Base-by-base conservation (phyloP, 2,113 vertebrate genomes). In the Microcebus ravelobensis region DNA sequence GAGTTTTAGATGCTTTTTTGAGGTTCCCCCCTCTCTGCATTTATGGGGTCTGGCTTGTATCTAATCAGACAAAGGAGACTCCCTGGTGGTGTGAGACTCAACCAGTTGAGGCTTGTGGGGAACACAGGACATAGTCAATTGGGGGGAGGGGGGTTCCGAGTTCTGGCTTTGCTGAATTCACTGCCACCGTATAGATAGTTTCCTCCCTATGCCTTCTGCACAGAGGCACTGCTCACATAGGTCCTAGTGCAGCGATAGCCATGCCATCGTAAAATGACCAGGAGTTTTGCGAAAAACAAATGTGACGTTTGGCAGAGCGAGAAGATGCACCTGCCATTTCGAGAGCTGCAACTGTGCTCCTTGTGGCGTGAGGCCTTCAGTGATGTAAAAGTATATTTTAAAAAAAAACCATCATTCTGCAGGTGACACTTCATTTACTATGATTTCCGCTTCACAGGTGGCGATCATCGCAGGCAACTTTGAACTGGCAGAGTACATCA, bases 401-500 rank as follows among this genome's bases (percentile, higher is more conserved):
- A 52, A 55, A 17, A 76, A 31, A 81, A 34, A 45, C 25, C 23
- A 0, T 0, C 0, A 21, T 1, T 21, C 18, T 3, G 34, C n/a
- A 0, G 21, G 36, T 23, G 20, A 8, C n/a, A 1, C 77, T 87
- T 97, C 96, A 98, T 86, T 79, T 79, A 93, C 8, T 82, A 20
- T 93, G 0, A 65, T 93, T 95, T 97, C 12, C 84, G 3, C 73
- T 97, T 96, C 96, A 86, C 98, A 99, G 99, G 99, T 99, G 84
- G 99, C 99, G n/a, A 99, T 99, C 90, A 99, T 99, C 50, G 99
- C 99, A 0, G 99, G 99, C 48, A 99, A 99, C 98, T 99, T 99
- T 97, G 99, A 99, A 96, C 99, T 99, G 34, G 99, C 99, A 0
- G 99, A 99, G 95, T 99, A 99, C 95, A 99, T 99, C 98, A 99